A percentile compares a stretch with the other conserved stretches of the same genome.
Evolutionary conservation across 2,113 vertebrate species (phyloP).

Genomic region (Petromus typicus): DNA sequence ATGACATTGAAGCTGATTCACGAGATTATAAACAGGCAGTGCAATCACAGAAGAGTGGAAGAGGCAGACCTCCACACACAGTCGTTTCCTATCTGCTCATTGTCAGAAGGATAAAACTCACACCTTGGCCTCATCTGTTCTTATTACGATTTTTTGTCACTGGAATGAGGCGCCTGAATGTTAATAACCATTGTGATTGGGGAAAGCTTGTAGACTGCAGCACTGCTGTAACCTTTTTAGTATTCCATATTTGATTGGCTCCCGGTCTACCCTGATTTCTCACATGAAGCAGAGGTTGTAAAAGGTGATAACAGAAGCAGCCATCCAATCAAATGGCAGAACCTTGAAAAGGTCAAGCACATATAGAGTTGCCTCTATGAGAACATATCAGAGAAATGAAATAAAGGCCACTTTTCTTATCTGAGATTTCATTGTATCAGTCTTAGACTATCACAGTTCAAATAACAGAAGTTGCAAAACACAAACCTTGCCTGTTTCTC

Average conservation of each 20-base stretch:
- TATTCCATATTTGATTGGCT: constrained; percentile 83
- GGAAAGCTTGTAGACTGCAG: constrained; percentile 46
- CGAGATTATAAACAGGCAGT: constrained; percentile 65
- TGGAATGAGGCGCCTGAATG: constrained; percentile 70
- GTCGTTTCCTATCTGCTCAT: constrained; percentile 62
- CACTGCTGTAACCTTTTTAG: constrained; percentile 82
- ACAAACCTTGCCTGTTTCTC: not conserved
- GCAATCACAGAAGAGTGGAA: not conserved
- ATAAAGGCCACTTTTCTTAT: constrained; percentile 43
- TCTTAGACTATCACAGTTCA: constrained; percentile 1
- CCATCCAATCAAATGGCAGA: constrained; percentile 77
- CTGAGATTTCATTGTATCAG: constrained; percentile 50
- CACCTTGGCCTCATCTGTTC: constrained; percentile 75
- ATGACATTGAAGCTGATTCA: not conserved
- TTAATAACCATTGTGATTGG: constrained; percentile 68
- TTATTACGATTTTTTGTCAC: constrained; percentile 82
- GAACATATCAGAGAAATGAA: constrained; percentile 63
- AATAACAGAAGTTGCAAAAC: constrained; percentile 37
- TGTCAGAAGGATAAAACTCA: constrained; percentile 78
- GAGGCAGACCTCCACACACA: not conserved
- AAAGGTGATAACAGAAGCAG: constrained; percentile 79
- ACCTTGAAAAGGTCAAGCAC: constrained; percentile 80
- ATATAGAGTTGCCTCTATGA: constrained; percentile 66
- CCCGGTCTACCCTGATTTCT: constrained; percentile 63
- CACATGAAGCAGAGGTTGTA: constrained; percentile 73